Evolutionary conservation across 1,140 invertebrate species (phyloP).

Genomic region (Atta texana): DNA sequence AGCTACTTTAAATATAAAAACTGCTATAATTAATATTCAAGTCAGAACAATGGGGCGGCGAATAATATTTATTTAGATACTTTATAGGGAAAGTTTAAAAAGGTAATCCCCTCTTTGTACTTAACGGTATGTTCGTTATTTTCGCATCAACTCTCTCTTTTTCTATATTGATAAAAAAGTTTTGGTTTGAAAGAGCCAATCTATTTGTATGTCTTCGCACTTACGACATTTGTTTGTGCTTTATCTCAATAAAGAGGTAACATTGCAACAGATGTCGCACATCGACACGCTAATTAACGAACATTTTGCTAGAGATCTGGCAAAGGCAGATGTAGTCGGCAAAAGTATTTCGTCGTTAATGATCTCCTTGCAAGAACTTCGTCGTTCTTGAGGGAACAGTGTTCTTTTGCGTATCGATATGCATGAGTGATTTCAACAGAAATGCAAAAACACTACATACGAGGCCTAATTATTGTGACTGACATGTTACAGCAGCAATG

Average conservation of each 20-base stretch:
- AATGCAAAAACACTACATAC: conserved; percentile 9
- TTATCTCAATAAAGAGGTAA: neutral
- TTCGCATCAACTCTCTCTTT: conserved; percentile 10
- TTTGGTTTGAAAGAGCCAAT: neutral
- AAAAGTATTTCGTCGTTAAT: conserved; percentile 56
- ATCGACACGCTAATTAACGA: conserved; percentile 45
- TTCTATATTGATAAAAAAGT: neutral
- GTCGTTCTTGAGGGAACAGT: conserved; percentile 4
- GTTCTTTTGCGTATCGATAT: conserved; percentile 27
- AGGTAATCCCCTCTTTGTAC: conserved; percentile 74
- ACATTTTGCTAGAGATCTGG: conserved; percentile 8
- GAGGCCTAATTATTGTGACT: conserved; percentile 34
- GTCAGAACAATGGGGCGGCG: conserved; percentile 75
- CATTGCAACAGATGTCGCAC: conserved; percentile 4
- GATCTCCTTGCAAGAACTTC: neutral
- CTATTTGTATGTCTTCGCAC: neutral
- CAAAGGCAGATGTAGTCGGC: conserved; percentile 13
- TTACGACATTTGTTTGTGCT: conserved; percentile 14
- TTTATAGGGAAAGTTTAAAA: conserved; percentile 84
- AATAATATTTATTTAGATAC: conserved; percentile 84
- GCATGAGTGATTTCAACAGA: conserved; percentile 20
- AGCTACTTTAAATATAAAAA: conserved; percentile 84
- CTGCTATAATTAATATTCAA: conserved; percentile 83
- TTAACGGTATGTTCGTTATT: conserved; percentile 38
- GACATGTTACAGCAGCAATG: conserved; percentile 1